A percentile compares a stretch with the other conserved stretches of the same genome.
These are phyloP conservation scores for Tinea semifulvella DNA, from an alignment of 2,888 invertebrate genomes.

Conservation along the genomic window DNA sequence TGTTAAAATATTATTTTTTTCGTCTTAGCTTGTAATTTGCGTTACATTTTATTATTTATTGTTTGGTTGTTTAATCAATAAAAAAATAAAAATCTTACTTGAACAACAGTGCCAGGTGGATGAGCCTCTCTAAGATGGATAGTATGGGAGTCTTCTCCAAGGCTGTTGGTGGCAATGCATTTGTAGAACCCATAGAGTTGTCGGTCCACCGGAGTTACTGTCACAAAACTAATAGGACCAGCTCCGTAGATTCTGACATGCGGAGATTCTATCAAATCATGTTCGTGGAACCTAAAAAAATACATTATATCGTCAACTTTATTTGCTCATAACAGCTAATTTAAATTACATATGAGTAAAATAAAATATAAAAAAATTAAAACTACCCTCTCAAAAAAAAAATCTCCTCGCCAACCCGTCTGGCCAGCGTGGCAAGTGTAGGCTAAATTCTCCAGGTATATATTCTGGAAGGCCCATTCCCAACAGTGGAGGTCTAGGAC, in stretches of 20 bases:
- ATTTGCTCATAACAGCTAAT: too few relatives aligned
- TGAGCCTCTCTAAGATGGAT: slow-evolving; percentile 79
- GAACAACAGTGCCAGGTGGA: slow-evolving; percentile 71
- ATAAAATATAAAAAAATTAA: background rate
- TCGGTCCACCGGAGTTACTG: slow-evolving; percentile 72
- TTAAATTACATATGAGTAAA: too few relatives aligned
- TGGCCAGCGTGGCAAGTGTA: too few relatives aligned
- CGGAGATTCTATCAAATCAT: slow-evolving; percentile 62
- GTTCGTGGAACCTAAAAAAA: slow-evolving; percentile 52
- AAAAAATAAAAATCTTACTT: slow-evolving; percentile 33
- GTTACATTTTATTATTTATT: too few relatives aligned
- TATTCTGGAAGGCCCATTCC: too few relatives aligned
- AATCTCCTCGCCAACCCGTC: too few relatives aligned
- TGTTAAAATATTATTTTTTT: too few relatives aligned
- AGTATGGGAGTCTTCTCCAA: slow-evolving; percentile 73
- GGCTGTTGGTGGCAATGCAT: slow-evolving; percentile 81
- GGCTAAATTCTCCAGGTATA: too few relatives aligned
- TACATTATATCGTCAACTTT: background rate
- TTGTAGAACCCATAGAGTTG: slow-evolving; percentile 79
- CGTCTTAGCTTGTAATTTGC: too few relatives aligned
- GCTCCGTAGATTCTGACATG: slow-evolving; percentile 70
- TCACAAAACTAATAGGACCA: slow-evolving; percentile 77
- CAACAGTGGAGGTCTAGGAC: too few relatives aligned
- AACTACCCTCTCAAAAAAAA: background rate
- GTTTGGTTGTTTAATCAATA: too few relatives aligned